Base-by-base conservation (phyloP, 1,140 invertebrate species). In the Leptestheria dahalacensis region DNA sequence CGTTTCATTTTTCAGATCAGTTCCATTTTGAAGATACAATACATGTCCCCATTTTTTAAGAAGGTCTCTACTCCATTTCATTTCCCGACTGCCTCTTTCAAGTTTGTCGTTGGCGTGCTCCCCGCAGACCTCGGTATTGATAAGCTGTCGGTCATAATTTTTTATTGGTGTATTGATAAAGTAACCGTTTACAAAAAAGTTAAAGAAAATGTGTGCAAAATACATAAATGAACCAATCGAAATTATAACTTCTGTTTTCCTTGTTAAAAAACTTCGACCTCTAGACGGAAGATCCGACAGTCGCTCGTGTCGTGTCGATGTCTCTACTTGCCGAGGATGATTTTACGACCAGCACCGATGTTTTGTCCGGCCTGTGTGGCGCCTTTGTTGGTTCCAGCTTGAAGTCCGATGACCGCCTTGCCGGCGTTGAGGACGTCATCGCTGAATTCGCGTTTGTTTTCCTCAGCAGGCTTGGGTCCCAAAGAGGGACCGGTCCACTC, bases 331-430 rank as follows among this genome's bases (percentile, higher is more conserved):
- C 86, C 86, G 49, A 88, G 76, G 59, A 88, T 81, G 65, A 88
- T 88, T 72, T 88, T 87, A 53, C 86, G 78, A 11, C 80, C 82
- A 49, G 92, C 92, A 6, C 93, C 92, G 61, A 95, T 85, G 74
- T 83, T 95, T 67, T 90, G 82, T 18, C 93, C 93, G 1, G 86
- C 81, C 68, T 92, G 89, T 1, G 82, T 83, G 4, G 90, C 90
- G 46, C 91, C 82, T 65, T 79, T 75, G 71, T 82, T 82, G 54
- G 83, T 84, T 49, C 93, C 92, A 56, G 89, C 89, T 72, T 97
- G 92, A 0, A 96, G 79, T 62, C 90, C 90, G 64, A 96, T 91
- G 20, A 94, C 79, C 1, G 79, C 75, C 67, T 93, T 79, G 1
- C 91, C 89, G 49, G 89, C 88, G 15, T 82, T 76, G 20, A 95